Evolutionary conservation across 2,113 vertebrate genomes (phyloP), one percentile per base, ranked within the genome.

Genomic region (Notiomystis cincta): DNA sequence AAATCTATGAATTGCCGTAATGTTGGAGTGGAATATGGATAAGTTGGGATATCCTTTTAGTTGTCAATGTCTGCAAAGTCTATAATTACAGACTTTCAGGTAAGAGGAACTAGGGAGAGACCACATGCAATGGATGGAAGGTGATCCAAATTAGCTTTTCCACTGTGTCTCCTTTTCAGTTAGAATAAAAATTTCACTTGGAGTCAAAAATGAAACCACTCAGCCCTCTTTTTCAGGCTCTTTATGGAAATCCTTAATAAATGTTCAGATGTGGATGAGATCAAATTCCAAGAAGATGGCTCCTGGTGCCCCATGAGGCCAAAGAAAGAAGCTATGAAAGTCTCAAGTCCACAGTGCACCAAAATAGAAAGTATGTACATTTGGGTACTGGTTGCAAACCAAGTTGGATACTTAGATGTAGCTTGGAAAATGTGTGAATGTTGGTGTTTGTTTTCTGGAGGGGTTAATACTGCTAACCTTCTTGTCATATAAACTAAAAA

Each of bases 281-380:
- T 99, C 84, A 99, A 99, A 97, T 99, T 99, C 96, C 99, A 99
- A 87, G 99, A 99, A 93, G 99, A 99, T 53, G 99, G 99, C 21
- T 99, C 98, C 30, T 99, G 99, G 99, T 99, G 99, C 91, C 99
- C 99, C 48, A 99, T 99, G 99, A 99, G 99, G 97, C 99, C 99
- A 92, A 99, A 99, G 97, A 99, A 99, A 81, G 99, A 99, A 96
- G 82, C 98, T 11, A 95, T 99, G 77, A 99, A 99, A 97, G 97
- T 99, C 33, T 97, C 98, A 53, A 98, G 98, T 80, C 97, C 98
- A 31, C 98, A 98, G 8, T 97, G 98, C 87, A 95, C 98, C 80
- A 99, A 99, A 97, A 97, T 98, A 87, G 99, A 99, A 97, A 98
- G 99, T 99, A 98, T 47, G 98, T 98, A 24, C 19, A 31, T 38